These are phyloP conservation scores for Onychostoma macrolepis DNA, from an alignment of 2,113 vertebrate genomes.

Conservation along the genomic window DNA sequence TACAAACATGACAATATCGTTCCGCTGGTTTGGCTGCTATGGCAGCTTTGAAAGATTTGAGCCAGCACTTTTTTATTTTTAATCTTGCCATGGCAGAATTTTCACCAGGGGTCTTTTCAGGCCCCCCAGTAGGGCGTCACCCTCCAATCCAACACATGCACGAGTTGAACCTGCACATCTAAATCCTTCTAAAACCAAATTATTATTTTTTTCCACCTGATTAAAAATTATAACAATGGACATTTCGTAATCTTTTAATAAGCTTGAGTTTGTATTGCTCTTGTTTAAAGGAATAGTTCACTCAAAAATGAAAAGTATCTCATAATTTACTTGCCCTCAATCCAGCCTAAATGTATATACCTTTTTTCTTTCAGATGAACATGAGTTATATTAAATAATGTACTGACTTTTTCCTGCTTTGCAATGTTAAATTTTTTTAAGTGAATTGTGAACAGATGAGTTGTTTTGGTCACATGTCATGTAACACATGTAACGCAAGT, in stretches of 20 bases:
- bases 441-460: no score
- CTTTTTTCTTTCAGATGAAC: background rate
- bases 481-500: no score
- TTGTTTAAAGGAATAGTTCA: background rate
- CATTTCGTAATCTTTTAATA: constrained; percentile 1
- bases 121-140: constrained; percentile 23
- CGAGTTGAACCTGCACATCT: background rate
- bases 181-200: constrained; percentile 13
- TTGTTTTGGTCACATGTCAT: no score
- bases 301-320: background rate
- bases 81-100: constrained; percentile 26
- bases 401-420: no score
- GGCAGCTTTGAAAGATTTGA: constrained; percentile 55
- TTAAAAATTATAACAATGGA: background rate
- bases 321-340: background rate
- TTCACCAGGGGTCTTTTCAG: constrained; percentile 46
- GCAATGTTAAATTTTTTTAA: no score
- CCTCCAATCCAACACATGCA: background rate
- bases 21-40: constrained; percentile 56
- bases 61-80: constrained; percentile 49
- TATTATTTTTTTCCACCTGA: background rate
- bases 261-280: background rate
- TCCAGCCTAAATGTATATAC: background rate
- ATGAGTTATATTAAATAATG: no score
- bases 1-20: constrained; percentile 67